Evolutionary conservation across 2,888 invertebrate species (phyloP).

Genomic region (Venusia cambrica): DNA sequence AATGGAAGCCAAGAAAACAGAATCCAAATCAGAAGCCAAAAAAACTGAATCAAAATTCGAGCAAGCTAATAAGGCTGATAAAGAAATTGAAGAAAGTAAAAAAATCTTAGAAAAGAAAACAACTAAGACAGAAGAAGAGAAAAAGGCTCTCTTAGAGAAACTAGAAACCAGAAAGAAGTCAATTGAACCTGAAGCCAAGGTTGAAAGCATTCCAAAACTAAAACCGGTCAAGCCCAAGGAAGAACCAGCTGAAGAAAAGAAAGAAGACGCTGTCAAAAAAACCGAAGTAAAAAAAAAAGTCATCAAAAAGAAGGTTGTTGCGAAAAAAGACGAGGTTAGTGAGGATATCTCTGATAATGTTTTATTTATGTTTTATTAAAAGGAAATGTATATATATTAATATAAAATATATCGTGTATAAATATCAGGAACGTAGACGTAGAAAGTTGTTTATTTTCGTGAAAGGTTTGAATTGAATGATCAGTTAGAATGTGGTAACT

Average conservation of each 20-base stretch:
- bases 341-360: conserved; percentile 9
- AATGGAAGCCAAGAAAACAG: conserved; percentile 52
- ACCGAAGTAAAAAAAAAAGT: conserved; percentile 73
- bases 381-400: conserved; percentile 16
- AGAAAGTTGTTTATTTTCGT: conserved; percentile 2
- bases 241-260: conserved; percentile 67
- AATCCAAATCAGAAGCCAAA: conserved; percentile 50
- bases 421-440: conserved; percentile 8
- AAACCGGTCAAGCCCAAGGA: conserved; percentile 78
- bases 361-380: conserved; percentile 1
- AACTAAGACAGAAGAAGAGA: conserved; percentile 73
- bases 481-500: conserved; percentile 27
- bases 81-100: conserved; percentile 73
- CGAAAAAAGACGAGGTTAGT: conserved; percentile 76
- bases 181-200: conserved; percentile 77
- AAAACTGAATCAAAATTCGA: conserved; percentile 59
- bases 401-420: not conserved
- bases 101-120: conserved; percentile 70
- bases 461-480: conserved; percentile 9
- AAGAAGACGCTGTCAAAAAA: conserved; percentile 67
- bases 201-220: conserved; percentile 83
- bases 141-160: conserved; percentile 74
- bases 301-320: conserved; percentile 71
- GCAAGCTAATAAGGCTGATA: conserved; percentile 54
- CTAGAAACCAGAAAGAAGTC: conserved; percentile 72